These are phyloP conservation scores for Diabrotica balteata DNA, from an alignment of 2,888 invertebrate species.

Conservation along the genomic window DNA sequence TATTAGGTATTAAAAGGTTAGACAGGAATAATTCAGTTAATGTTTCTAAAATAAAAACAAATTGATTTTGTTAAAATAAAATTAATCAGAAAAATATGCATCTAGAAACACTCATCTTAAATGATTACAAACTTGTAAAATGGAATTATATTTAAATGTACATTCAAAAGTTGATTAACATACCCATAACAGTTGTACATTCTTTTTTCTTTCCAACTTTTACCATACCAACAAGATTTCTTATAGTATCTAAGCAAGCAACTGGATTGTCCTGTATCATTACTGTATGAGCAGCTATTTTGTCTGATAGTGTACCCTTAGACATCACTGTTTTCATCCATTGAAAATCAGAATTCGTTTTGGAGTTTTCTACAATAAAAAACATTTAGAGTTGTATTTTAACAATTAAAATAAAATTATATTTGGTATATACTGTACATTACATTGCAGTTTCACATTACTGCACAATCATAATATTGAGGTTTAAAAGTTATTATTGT, in stretches of 20 bases:
- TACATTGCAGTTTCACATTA: too few species aligned
- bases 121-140: too few species aligned
- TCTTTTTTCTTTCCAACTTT: conserved; percentile 80
- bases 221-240: conserved; percentile 76
- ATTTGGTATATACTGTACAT: too few species aligned
- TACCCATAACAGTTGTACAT: conserved; percentile 72
- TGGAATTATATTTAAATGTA: too few species aligned
- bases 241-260: conserved; percentile 75
- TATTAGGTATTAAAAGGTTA: conserved; percentile 72
- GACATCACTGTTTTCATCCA: conserved; percentile 82
- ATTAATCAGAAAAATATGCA: neutral
- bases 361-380: conserved; percentile 61
- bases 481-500: too few species aligned
- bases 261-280: conserved; percentile 83
- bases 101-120: too few species aligned
- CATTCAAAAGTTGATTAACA: neutral
- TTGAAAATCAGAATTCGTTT: conserved; percentile 69
- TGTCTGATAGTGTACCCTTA: conserved; percentile 85
- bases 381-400: too few species aligned
- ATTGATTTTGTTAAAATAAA: neutral
- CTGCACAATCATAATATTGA: too few species aligned
- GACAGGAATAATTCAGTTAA: conserved; percentile 79
- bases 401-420: too few species aligned
- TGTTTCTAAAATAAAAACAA: conserved; percentile 66
- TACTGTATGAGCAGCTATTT: conserved; percentile 83